phyloP scores from a whole-genome alignment of 2,888 invertebrate genomes.

The Caenorhabditis auriculariae region DNA sequence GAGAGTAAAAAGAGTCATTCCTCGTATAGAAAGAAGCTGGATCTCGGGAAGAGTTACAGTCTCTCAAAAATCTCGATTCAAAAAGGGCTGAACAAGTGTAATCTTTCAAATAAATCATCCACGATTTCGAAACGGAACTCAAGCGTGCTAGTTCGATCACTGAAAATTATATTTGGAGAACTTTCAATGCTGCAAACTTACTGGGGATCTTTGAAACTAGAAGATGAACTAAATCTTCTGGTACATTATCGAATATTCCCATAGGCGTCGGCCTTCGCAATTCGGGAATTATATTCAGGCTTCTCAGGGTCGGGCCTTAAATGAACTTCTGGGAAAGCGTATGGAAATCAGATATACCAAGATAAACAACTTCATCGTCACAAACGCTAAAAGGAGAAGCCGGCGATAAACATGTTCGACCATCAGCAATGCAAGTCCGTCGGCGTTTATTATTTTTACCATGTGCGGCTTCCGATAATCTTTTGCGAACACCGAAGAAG shows the following conservation, averaged over 20 bases:
- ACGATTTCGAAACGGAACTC: constrained; percentile 12
- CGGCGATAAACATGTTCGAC: neutral
- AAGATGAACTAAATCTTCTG: constrained; percentile 1
- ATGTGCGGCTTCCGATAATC: neutral
- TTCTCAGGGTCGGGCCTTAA: no score
- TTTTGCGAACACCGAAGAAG: constrained; percentile 2
- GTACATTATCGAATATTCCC: constrained; percentile 13
- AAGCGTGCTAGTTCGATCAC: constrained; percentile 7
- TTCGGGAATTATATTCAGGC: no score
- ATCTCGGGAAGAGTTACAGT: neutral
- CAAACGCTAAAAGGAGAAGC: neutral
- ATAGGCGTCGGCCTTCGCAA: constrained; percentile 1
- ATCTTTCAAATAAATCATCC: no score
- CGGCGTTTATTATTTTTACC: neutral
- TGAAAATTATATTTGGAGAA: neutral
- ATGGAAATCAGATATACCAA: no score
- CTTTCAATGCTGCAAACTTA: neutral
- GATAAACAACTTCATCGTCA: no score
- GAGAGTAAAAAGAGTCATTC: constrained; percentile 8
- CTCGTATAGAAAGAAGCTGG: no score
- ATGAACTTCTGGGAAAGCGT: no score
- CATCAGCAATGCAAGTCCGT: neutral
- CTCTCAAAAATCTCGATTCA: no score
- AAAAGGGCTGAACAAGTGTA: no score
- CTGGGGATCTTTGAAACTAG: constrained; percentile 9